Conservation (phyloP, 2,888 invertebrate genomes). For the Drosophila mayaguana region DNA sequence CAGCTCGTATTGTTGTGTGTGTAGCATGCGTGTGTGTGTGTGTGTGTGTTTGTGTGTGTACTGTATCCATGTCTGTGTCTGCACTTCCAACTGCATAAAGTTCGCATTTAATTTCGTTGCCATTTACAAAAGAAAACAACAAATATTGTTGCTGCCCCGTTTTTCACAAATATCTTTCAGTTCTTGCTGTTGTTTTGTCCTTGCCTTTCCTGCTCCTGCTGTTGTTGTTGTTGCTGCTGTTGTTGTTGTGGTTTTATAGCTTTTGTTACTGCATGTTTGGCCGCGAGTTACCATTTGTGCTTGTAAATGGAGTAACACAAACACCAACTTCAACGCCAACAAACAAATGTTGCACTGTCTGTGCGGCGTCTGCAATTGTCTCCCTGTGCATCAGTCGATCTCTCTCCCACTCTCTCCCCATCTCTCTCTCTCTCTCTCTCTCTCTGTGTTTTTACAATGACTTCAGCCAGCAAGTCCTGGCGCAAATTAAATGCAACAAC, state of each 20-base stretch:
- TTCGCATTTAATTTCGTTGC: constrained; percentile 77
- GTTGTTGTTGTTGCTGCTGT: constrained; percentile 22
- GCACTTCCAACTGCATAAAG: constrained; percentile 77
- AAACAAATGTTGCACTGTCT: constrained; percentile 57
- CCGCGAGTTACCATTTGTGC: constrained; percentile 71
- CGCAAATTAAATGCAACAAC: constrained; percentile 79
- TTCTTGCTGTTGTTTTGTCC: constrained; percentile 12
- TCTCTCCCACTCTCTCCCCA: background rate
- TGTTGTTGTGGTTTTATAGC: constrained; percentile 27
- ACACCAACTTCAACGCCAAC: constrained; percentile 35
- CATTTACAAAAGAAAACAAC: constrained; percentile 39
- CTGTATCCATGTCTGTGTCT: constrained; percentile 39
- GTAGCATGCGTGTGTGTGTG: constrained; percentile 10
- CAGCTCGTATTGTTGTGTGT: constrained; percentile 7
- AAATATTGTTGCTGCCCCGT: constrained; percentile 29
- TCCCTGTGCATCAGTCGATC: constrained; percentile 2
- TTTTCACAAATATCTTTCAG: constrained; percentile 47
- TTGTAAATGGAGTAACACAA: constrained; percentile 49
- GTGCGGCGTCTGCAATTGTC: constrained; percentile 55
- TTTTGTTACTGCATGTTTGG: constrained; percentile 65
- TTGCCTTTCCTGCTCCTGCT: background rate
- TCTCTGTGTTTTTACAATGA: background rate
- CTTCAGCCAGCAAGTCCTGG: constrained; percentile 50
- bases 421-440: background rate
- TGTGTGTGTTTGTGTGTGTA: constrained; percentile 13